Evolutionary conservation across 2,888 invertebrate species (phyloP).

Genomic region (Eucera pruinosa): DNA sequence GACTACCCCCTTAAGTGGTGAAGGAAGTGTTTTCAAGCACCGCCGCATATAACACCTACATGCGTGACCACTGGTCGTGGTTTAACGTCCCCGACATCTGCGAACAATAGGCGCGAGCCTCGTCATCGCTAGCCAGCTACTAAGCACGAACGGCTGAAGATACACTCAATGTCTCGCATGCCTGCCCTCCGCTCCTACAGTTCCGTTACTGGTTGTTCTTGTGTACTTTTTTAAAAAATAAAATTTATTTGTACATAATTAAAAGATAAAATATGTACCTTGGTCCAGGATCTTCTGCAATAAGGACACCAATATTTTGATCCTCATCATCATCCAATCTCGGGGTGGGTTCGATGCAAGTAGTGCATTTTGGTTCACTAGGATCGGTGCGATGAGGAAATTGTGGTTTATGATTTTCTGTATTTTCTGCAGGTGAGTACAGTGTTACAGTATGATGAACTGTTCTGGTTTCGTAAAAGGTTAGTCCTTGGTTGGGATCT

Average conservation of each 20-base stretch:
- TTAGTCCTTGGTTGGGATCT: conserved; percentile 84
- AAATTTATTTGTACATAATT: not conserved
- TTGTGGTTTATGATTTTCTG: conserved; percentile 17
- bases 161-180: too few relatives aligned
- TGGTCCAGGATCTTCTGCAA: conserved; percentile 82
- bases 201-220: too few relatives aligned
- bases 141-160: too few relatives aligned
- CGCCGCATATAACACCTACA: too few relatives aligned
- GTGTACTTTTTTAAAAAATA: too few relatives aligned
- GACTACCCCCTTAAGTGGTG: too few relatives aligned
- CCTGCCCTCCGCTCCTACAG: too few relatives aligned
- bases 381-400: conserved; percentile 41
- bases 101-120: too few relatives aligned
- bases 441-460: conserved; percentile 80
- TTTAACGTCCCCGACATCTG: too few relatives aligned
- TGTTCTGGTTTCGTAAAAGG: conserved; percentile 80
- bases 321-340: conserved; percentile 75
- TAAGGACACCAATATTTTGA: conserved; percentile 79
- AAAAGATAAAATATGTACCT: conserved; percentile 72
- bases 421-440: conserved; percentile 73
- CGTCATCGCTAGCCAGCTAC: too few relatives aligned
- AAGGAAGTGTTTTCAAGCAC: too few relatives aligned
- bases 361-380: conserved; percentile 73
- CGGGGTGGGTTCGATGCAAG: conserved; percentile 81
- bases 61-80: too few relatives aligned